phyloP scores from a whole-genome alignment of 2,113 vertebrate genomes.

The Macroglossus sobrinus region DNA sequence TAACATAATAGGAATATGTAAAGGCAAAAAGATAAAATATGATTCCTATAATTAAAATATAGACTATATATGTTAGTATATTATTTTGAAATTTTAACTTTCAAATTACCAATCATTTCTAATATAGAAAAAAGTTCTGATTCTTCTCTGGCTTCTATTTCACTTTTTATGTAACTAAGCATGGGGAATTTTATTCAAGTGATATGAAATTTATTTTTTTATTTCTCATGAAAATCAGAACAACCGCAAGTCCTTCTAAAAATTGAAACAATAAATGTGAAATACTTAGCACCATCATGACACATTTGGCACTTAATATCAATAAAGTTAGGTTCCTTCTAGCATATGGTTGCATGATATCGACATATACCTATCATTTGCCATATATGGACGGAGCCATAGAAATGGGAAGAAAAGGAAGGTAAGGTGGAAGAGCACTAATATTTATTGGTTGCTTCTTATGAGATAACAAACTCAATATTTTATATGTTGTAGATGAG shows the following conservation, averaged over 20 bases:
- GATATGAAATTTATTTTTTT: background rate
- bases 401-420: background rate
- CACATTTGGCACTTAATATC: background rate
- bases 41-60: constrained; percentile 50
- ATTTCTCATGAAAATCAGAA: constrained; percentile 24
- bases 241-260: background rate
- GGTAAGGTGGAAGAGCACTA: background rate
- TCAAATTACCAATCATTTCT: constrained; percentile 36
- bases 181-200: background rate
- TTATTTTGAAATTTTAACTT: constrained; percentile 37
- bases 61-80: background rate
- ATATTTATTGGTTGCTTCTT: background rate
- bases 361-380: background rate
- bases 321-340: background rate
- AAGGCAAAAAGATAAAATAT: constrained; percentile 36
- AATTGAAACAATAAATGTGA: background rate
- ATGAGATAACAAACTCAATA: background rate
- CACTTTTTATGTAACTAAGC: background rate
- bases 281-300: background rate
- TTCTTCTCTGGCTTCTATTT: constrained; percentile 47
- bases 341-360: background rate
- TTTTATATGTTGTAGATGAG: background rate
- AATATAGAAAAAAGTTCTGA: background rate
- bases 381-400: background rate
- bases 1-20: constrained; percentile 28